Evolutionary conservation across 2,797 vertebrate genomes (phyloP).

Genomic region (Urophycis tenuis): DNA sequence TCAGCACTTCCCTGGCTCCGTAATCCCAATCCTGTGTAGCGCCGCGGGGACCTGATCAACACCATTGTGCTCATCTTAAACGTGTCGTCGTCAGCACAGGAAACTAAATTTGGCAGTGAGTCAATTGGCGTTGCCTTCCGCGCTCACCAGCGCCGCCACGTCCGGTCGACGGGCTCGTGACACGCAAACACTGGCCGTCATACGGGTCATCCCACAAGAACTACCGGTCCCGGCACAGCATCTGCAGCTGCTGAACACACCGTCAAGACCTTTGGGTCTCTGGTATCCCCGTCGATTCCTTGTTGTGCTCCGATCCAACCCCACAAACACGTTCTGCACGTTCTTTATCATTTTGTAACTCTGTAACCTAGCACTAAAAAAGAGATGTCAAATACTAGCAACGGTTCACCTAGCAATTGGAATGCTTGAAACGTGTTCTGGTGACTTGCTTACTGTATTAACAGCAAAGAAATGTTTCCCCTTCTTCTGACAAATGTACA

Average conservation of each 20-base stretch:
- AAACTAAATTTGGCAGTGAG: slow-evolving; percentile 3
- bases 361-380: too few species aligned
- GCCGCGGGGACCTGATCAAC: slow-evolving; percentile 6
- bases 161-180: neutral
- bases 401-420: too few species aligned
- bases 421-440: too few species aligned
- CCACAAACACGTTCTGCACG: neutral
- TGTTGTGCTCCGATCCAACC: slow-evolving; percentile 10
- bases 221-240: too few species aligned
- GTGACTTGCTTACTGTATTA: too few species aligned
- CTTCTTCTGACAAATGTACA: too few species aligned
- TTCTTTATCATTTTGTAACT: slow-evolving; percentile 20
- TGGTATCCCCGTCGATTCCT: neutral
- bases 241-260: too few species aligned
- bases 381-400: too few species aligned
- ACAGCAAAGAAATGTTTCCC: too few species aligned
- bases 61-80: slow-evolving; percentile 17
- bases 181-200: neutral
- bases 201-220: neutral
- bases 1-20: slow-evolving; percentile 16
- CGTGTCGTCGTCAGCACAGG: neutral
- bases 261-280: neutral
- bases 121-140: slow-evolving; percentile 5
- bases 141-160: neutral
- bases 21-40: slow-evolving; percentile 27